Base-by-base conservation (phyloP, 2,797 vertebrate genomes). In the Tokudaia muenninki region DNA sequence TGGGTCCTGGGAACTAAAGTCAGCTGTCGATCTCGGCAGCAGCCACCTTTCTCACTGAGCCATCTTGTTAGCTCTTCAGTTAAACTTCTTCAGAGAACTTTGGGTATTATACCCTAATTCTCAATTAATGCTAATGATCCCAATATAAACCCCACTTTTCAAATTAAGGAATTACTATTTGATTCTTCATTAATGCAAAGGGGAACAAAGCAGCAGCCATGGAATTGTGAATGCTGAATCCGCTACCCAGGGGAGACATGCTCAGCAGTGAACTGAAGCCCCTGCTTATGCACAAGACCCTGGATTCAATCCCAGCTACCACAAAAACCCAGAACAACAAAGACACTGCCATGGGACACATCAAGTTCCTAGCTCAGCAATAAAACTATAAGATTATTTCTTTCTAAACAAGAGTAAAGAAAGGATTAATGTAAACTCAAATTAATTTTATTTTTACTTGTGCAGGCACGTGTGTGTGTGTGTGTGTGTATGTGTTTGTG, bases 101-200 rank as follows among this genome's bases (percentile, higher is more conserved):
- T 57, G 96, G 17, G 10, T 57, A 90, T 80, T 95, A 97, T 24
- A 84, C 10, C 9, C 22, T 44, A 17, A 91, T 52, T 84, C 82
- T 84, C 89, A 90, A 88, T 41, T 94, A 94, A 94, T 44, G 37
- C 72, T 94, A 70, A 44, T 90, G 72, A 92, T 87, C 80, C 77
- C 6, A 80, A 91, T 72, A 50, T 1, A 91, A 41, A 41, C 41
- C 7, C 94, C 44, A 94, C 57, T 82, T 95, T 82, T 84, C 14
- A 94, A 95, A 95, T 93, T 94, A 96, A 89, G 31, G 47, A 93
- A 79, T 79, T 84, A 63, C 13, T 90, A 81, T 41, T 94, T 92
- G 92, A 65, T 52, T 34, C 2, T 91, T 84, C 81, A n/a, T 93
- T 83, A 96, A 93, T 6, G 79, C 14, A 41, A 0, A 2, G 13